Evolutionary conservation across 2,113 vertebrate genomes (phyloP).

Genomic region (Pseudopipra pipra): DNA sequence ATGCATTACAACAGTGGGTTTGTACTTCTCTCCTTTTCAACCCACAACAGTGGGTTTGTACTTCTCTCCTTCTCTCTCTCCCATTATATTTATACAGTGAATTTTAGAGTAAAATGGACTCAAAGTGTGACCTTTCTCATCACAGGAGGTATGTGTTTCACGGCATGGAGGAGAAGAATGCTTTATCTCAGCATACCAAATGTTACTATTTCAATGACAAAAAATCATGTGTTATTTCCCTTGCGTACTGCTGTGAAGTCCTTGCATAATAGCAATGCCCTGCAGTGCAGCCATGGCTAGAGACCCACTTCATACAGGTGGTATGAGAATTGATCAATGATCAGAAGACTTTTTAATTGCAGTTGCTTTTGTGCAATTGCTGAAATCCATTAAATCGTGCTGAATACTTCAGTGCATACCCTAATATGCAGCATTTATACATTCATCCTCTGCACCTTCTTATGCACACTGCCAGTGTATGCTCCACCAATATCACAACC

Average conservation of each 20-base stretch:
- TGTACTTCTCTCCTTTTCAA: neutral
- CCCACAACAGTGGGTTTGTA: neutral
- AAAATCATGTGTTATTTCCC: neutral
- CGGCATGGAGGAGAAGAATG: neutral
- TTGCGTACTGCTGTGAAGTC: neutral
- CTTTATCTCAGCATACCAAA: neutral
- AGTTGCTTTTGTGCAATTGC: neutral
- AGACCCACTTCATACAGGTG: neutral
- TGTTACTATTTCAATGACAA: neutral
- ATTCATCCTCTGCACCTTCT: neutral
- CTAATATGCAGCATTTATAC: neutral
- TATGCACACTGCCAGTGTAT: neutral
- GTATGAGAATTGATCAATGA: neutral
- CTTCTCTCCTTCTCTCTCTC: too few relatives aligned
- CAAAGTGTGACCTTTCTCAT: neutral
- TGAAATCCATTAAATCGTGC: neutral
- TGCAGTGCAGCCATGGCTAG: neutral
- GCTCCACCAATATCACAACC: neutral
- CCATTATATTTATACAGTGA: neutral
- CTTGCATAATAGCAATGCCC: fast-evolving
- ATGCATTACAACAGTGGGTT: neutral
- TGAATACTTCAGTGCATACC: neutral
- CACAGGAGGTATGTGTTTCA: neutral
- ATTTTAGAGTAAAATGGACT: neutral
- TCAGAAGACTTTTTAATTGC: neutral